Base-by-base conservation (phyloP, 2,113 vertebrate species). In the Delphinapterus leucas region DNA sequence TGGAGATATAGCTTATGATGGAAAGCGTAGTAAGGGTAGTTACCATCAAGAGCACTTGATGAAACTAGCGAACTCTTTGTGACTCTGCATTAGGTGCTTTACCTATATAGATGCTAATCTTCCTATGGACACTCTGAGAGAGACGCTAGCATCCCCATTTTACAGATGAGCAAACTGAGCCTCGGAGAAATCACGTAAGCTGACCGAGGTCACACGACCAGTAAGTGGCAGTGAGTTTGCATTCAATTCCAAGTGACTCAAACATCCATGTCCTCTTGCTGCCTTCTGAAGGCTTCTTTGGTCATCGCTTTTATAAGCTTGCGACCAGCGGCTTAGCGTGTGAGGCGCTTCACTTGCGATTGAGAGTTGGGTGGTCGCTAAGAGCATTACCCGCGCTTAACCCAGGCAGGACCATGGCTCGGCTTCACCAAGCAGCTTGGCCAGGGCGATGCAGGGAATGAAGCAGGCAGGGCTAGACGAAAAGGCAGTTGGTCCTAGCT, bases 231-330 rank as follows among this genome's bases (percentile, higher is more conserved):
- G 14, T 25, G 63, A 74, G 68, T 89, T 85, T 87, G 31, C 41
- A 44, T 88, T 90, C 47, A 44, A 7, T 80, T 82, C 53, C 41
- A 18, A 93, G 61, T 89, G 88, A 63, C n/a, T 71, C 26, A 70
- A 53, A 82, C 63, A 41, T 49, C 23, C 13, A 58, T 47, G 61
- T 17, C 33, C 85, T 95, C 44, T 87, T 73, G 65, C 83, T 84
- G 58, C 87, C 89, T 96, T 87, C 94, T 96, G 96, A 97, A 97
- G 96, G 73, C 58, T 67, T 95, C 92, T 86, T 90, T 67, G 77
- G 74, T 97, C 70, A 89, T 86, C 74, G 38, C 68, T 92, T 95
- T 47, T 70, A 83, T 74, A 85, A 84, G 77, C 38, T 28, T n/a
- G 15, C 74, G 70, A 55, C 47, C 71, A 73, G 23, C 26, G 65